Conservation (phyloP, 92 coral and sea anemone species). For the Epizoanthus scotinus region DNA sequence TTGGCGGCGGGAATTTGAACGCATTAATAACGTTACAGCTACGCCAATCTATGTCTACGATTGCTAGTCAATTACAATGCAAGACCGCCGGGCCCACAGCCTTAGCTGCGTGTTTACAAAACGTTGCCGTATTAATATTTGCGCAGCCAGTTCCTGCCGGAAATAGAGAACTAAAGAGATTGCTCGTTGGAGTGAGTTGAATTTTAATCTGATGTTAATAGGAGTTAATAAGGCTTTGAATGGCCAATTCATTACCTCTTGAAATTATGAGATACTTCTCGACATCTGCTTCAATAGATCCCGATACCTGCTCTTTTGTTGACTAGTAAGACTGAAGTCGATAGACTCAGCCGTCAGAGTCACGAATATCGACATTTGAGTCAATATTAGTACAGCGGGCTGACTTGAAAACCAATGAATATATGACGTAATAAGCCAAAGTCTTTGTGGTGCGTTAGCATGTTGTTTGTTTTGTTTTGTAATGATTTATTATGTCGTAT, state of each 20-base stretch:
- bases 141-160: background rate
- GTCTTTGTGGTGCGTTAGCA: too few species aligned
- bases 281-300: background rate
- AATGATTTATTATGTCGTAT: too few species aligned
- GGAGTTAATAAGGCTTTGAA: too few species aligned
- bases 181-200: background rate
- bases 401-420: background rate
- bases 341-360: background rate
- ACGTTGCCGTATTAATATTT: background rate
- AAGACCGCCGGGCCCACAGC: background rate
- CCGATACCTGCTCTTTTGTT: background rate
- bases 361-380: background rate
- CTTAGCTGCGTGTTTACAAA: background rate
- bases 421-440: too few species aligned
- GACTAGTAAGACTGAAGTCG: background rate
- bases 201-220: background rate
- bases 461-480: too few species aligned
- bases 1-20: constrained; percentile 72
- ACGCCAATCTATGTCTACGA: constrained; percentile 25
- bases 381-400: background rate
- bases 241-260: too few species aligned
- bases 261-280: too few species aligned
- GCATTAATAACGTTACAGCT: background rate
- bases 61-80: background rate
- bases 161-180: background rate